phyloP scores from a whole-genome alignment of 2,113 vertebrate genomes.

The Varanus salvator region DNA sequence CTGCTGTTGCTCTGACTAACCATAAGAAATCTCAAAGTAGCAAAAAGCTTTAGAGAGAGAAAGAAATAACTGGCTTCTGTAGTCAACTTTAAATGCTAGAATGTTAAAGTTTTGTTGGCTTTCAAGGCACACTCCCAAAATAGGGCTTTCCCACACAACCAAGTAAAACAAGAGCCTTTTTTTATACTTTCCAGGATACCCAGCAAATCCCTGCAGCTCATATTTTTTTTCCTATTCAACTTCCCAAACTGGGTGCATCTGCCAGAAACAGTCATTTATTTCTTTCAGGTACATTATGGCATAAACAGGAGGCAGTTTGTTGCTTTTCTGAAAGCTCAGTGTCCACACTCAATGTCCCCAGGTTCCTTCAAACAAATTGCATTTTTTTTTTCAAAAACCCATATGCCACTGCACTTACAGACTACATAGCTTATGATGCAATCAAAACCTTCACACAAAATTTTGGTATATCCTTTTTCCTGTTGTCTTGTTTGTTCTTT shows the following conservation, averaged over 20 bases:
- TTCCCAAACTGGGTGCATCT: not conserved
- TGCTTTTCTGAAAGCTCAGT: not conserved
- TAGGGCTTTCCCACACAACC: too few relatives aligned
- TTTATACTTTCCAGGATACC: not conserved
- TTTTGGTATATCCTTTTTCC: not conserved
- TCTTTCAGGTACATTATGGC: not conserved
- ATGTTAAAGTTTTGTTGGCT: conserved; percentile 32
- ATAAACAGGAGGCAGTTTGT: conserved; percentile 5
- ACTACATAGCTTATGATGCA: not conserved
- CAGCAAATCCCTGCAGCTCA: not conserved
- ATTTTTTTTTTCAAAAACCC: not conserved
- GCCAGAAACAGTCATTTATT: not conserved
- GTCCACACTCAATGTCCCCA: not conserved
- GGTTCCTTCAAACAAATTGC: not conserved
- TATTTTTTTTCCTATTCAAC: not conserved
- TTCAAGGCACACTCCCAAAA: not conserved
- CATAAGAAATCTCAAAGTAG: conserved; percentile 46
- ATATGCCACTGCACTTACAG: not conserved
- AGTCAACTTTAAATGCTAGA: conserved; percentile 16
- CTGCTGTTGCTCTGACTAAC: conserved; percentile 47
- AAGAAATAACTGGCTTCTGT: not conserved
- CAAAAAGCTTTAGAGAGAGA: conserved; percentile 24
- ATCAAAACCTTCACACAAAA: not conserved
- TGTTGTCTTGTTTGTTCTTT: not conserved
- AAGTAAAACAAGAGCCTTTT: not conserved